Conservation (phyloP, 2,797 vertebrate genomes). For the Poeciliopsis presidionis region DNA sequence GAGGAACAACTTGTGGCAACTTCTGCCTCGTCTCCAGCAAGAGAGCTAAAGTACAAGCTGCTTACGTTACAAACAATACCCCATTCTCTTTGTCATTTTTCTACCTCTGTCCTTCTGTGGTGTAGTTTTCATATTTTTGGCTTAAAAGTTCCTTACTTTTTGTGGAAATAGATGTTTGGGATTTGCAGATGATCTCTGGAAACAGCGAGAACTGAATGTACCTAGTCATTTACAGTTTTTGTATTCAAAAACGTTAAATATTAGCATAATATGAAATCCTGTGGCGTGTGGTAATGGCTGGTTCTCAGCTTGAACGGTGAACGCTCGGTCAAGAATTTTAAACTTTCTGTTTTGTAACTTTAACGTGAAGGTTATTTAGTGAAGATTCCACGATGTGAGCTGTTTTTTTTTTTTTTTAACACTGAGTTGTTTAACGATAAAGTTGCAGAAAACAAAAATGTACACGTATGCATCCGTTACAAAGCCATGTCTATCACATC, state of each 20-base stretch:
- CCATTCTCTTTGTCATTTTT: constrained; percentile 30
- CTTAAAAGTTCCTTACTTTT: neutral
- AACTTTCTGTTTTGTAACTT: neutral
- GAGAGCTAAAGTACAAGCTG: constrained; percentile 57
- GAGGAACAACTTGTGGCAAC: constrained; percentile 29
- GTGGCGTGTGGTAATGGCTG: neutral
- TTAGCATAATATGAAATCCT: neutral
- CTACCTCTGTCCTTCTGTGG: neutral
- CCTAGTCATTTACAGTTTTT: neutral
- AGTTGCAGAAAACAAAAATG: neutral
- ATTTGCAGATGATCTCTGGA: neutral
- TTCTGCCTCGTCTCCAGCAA: constrained; percentile 51
- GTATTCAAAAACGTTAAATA: neutral
- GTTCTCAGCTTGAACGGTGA: neutral
- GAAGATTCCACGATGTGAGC: neutral
- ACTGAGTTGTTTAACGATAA: neutral
- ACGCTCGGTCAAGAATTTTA: neutral
- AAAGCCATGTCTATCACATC: neutral
- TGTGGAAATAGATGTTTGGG: neutral
- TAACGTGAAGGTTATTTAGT: neutral
- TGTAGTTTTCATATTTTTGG: neutral
- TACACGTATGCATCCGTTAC: neutral
- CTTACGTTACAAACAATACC: constrained; percentile 36
- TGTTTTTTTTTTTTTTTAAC: neutral
- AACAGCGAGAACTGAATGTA: neutral